phyloP scores from a whole-genome alignment of 1,140 invertebrate species.

The Drosophila cardini region DNA sequence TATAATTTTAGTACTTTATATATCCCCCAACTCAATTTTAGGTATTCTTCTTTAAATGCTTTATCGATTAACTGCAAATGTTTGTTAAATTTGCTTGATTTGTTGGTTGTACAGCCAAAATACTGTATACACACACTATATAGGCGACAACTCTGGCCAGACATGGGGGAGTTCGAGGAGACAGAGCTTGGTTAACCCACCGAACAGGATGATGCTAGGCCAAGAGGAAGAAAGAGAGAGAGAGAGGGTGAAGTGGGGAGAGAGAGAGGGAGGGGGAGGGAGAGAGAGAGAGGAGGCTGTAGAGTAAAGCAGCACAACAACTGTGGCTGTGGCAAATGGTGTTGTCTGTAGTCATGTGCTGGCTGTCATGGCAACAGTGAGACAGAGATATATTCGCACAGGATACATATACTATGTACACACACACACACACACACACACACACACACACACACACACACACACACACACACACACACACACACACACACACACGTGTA shows the following conservation, averaged over 20 bases:
- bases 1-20: too few species aligned
- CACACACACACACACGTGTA: too few species aligned
- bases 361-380: constrained; percentile 55
- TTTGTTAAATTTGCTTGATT: constrained; percentile 33
- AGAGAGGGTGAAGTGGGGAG: neutral
- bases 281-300: constrained; percentile 11
- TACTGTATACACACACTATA: neutral
- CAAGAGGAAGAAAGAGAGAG: constrained; percentile 6
- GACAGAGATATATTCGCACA: constrained; percentile 36
- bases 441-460: too few species aligned
- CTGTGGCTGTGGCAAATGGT: constrained; percentile 13
- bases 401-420: constrained; percentile 34
- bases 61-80: constrained; percentile 26
- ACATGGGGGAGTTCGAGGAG: constrained; percentile 17
- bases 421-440: too few species aligned
- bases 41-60: neutral
- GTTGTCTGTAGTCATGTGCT: constrained; percentile 50
- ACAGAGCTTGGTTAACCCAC: constrained; percentile 40
- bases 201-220: constrained; percentile 45
- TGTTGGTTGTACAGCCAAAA: constrained; percentile 14
- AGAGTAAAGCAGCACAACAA: constrained; percentile 10
- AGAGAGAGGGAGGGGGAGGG: too few species aligned
- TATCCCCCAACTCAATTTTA: too few species aligned
- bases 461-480: too few species aligned
- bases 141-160: constrained; percentile 26